phyloP scores from a whole-genome alignment of 1,140 invertebrate species.

The Frieseomelitta varia region DNA sequence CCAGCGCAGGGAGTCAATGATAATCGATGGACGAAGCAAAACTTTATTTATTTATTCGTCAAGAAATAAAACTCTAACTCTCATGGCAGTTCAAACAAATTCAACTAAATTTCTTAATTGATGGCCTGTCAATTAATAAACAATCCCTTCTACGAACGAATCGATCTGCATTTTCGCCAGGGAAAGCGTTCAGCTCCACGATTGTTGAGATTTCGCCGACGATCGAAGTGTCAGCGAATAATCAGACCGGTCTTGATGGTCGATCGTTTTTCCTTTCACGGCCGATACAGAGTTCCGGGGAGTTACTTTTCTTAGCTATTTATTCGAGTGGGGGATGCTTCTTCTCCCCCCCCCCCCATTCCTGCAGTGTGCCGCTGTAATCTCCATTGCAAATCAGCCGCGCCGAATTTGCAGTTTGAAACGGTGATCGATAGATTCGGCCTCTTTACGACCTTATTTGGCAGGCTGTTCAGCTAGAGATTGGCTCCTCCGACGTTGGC shows the following conservation, averaged over 20 bases:
- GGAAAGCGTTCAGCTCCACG: no score
- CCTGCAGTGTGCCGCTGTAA: neutral
- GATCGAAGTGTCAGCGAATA: neutral
- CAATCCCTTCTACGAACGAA: neutral
- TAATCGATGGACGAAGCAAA: no score
- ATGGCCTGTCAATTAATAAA: neutral
- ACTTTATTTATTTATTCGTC: no score
- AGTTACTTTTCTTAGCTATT: conserved; percentile 16
- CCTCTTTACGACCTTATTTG: conserved; percentile 72
- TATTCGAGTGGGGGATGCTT: conserved; percentile 9
- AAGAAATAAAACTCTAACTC: no score
- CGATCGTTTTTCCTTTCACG: neutral
- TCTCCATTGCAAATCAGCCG: conserved; percentile 62
- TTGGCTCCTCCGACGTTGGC: conserved; percentile 66
- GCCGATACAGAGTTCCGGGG: conserved; percentile 16
- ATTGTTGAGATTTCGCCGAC: neutral
- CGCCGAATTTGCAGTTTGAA: conserved; percentile 55
- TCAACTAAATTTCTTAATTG: neutral
- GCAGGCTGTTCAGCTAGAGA: conserved; percentile 63
- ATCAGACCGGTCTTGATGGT: neutral
- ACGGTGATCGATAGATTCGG: conserved; percentile 62
- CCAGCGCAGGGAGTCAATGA: no score
- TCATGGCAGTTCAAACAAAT: no score
- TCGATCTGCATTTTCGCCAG: no score
- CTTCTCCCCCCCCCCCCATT: neutral